Evolutionary conservation across 2,113 vertebrate species (phyloP), one percentile per base, ranked within the genome.

Genomic region (Mugil cephalus): DNA sequence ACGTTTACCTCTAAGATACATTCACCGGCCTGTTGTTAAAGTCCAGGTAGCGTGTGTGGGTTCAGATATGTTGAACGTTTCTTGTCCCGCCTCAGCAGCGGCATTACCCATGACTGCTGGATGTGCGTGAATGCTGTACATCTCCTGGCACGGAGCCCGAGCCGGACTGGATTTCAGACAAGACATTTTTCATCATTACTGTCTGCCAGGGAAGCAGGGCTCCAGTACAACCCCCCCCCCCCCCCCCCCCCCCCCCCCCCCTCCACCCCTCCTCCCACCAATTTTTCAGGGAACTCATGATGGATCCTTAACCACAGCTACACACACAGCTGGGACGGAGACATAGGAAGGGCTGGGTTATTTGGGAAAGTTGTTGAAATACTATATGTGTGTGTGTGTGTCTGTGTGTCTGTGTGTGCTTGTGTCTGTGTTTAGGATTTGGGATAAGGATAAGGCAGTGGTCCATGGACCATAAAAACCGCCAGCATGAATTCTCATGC

Each of bases 141-240:
- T 74, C 53, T 65, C 50, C 58, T 86, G 88, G 88, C 85, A 46
- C 50, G 24, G 73, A 58, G 83, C 82, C 86, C 0, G 19, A 10
- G 55, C 45, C 6, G 8, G 61, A 83, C 79, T 80, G 78, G 69
- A 71, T 84, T 84, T 68, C 73, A 80, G 46, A 54, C 45, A 53
- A 80, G 65, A 72, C 77, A 81, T 89, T 84, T 83, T 83, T 88
- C 64, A 77, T 87, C 82, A 74, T 85, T 85, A 89, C 61, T 66
- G 73, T 83, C 77, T 83, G 78, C 67, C 65, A 42, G 69, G 24
- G 68, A 69, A 70, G 51, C 78, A 63, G 46, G 10, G 46, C 60
- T 67, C 71, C 40, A 45, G 45, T 79, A 30, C 77, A 71, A 43
- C 39, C 42, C 50, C 65, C 35, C 24, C 21, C 46, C 40, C 47